Conservation (phyloP, 2,797 vertebrate genomes). For the Paedocypris micromegethes region DNA sequence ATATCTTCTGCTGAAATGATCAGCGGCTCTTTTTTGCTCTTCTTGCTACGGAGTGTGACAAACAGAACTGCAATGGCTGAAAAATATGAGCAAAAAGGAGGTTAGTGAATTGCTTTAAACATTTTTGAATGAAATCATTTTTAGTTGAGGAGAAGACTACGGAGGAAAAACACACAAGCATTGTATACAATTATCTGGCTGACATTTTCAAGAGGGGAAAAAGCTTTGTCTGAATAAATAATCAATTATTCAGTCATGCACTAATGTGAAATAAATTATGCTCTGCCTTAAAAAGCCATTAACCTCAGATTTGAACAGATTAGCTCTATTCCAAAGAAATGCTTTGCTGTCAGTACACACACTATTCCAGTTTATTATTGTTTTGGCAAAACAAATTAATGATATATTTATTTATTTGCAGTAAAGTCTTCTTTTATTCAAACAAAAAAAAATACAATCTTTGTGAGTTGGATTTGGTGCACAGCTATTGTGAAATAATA, state of each 20-base stretch:
- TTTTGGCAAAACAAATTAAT: too few species aligned
- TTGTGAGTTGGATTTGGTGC: too few species aligned
- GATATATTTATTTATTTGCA: too few species aligned
- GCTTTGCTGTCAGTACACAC: too few species aligned
- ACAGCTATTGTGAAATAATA: too few species aligned
- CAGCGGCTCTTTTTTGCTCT: conserved; percentile 82
- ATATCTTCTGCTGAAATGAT: conserved; percentile 88
- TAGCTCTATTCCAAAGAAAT: neutral
- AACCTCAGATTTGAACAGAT: conserved; percentile 7
- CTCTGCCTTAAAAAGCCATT: conserved; percentile 10
- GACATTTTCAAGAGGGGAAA: conserved; percentile 23
- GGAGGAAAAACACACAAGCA: neutral
- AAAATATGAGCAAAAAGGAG: conserved; percentile 4
- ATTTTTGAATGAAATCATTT: conserved; percentile 14
- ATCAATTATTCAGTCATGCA: conserved; percentile 25
- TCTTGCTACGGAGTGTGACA: conserved; percentile 76
- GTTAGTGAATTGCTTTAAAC: conserved; percentile 1
- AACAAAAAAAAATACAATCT: too few species aligned
- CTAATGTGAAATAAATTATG: conserved; percentile 27
- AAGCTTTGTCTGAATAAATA: conserved; percentile 23
- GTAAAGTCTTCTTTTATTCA: too few species aligned
- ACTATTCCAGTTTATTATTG: too few species aligned
- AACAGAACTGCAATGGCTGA: conserved; percentile 86
- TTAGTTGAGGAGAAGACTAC: neutral
- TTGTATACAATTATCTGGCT: conserved; percentile 24